Conservation (phyloP, 2,113 vertebrate species). For the Nycticebus coucang region DNA sequence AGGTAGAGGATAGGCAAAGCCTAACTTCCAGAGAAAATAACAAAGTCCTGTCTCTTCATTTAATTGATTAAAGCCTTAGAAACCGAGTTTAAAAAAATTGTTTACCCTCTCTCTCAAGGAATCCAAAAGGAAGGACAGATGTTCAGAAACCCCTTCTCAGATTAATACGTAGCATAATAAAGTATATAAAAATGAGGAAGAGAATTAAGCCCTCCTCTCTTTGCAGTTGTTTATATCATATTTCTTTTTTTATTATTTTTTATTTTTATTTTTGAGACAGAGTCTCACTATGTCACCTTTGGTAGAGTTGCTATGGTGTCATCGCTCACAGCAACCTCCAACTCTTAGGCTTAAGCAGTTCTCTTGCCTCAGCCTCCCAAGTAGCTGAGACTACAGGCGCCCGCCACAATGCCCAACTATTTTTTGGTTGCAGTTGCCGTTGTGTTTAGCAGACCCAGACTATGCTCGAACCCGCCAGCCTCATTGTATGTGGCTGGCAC, state of each 20-base stretch:
- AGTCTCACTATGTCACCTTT: no score
- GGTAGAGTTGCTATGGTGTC: no score
- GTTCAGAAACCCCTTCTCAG: constrained; percentile 4
- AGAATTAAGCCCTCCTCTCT: not conserved
- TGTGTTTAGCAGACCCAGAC: no score
- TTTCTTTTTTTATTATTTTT: not conserved
- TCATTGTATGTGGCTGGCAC: no score
- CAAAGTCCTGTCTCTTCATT: not conserved
- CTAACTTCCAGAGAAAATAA: not conserved
- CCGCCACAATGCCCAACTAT: no score
- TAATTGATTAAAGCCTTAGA: not conserved
- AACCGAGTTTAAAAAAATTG: not conserved
- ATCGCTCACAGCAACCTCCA: no score
- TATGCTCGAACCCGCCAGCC: no score
- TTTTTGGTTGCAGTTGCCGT: no score
- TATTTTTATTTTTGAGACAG: no score
- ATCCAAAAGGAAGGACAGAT: constrained; percentile 8
- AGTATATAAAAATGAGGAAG: not conserved
- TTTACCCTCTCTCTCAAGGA: not conserved
- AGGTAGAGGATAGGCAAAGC: not conserved
- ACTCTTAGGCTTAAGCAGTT: no score
- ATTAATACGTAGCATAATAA: not conserved
- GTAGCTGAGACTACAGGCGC: no score
- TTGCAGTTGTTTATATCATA: not conserved
- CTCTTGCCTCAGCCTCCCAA: no score